A percentile compares a stretch with the other conserved stretches of the same genome.
phyloP scores from a whole-genome alignment of 2,888 invertebrate species.

The Chrysomela aeneicollis region DNA sequence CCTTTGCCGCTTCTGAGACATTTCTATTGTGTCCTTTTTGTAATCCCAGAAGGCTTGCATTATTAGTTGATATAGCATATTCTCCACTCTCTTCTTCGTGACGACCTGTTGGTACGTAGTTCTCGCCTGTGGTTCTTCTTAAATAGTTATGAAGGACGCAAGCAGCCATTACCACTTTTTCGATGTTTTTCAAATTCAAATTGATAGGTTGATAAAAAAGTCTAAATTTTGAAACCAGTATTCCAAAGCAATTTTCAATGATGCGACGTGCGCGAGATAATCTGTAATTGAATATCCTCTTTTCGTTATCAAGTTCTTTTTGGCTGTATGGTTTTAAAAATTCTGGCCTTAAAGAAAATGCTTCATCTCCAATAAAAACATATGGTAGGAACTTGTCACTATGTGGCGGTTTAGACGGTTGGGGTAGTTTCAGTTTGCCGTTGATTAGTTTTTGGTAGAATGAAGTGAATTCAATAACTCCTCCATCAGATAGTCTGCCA shows the following conservation, averaged over 20 bases:
- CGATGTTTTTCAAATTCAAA: conserved; percentile 14
- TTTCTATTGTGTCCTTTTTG: too few relatives aligned
- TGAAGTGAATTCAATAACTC: conserved; percentile 39
- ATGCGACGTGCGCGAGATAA: conserved; percentile 13
- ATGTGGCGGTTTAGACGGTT: not conserved
- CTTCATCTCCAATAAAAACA: conserved; percentile 21
- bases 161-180: conserved; percentile 20
- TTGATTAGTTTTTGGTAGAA: conserved; percentile 36
- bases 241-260: conserved; percentile 23
- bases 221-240: conserved; percentile 21
- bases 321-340: conserved; percentile 24
- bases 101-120: conserved; percentile 6
- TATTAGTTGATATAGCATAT: not conserved
- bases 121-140: not conserved
- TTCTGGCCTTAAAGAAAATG: too few relatives aligned
- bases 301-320: conserved; percentile 3
- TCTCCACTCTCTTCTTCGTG: conserved; percentile 1
- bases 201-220: conserved; percentile 24
- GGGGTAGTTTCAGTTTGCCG: conserved; percentile 2
- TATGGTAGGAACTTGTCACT: conserved; percentile 16
- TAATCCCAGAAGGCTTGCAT: not conserved
- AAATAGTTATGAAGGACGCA: conserved; percentile 24
- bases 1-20: too few relatives aligned
- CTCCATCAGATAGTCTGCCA: conserved; percentile 44
- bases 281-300: conserved; percentile 28